These are phyloP conservation scores for Protonemura montana DNA, from an alignment of 2,888 invertebrate species.

Conservation along the genomic window DNA sequence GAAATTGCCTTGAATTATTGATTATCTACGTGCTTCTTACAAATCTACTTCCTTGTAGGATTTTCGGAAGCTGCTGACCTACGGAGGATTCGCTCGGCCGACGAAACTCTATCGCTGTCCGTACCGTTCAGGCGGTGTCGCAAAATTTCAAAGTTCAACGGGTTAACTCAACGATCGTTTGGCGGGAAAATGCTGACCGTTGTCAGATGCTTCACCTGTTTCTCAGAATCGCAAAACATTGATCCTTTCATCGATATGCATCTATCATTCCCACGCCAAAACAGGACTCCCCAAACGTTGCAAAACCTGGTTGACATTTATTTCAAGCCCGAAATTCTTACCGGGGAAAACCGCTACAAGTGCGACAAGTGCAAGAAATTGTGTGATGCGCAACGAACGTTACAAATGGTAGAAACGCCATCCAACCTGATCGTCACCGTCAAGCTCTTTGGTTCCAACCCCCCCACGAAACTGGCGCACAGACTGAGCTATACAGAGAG, in stretches of 20 bases:
- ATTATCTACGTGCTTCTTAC: too few relatives aligned
- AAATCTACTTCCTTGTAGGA: neutral
- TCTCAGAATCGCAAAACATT: conserved; percentile 73
- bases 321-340: conserved; percentile 77
- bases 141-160: conserved; percentile 50
- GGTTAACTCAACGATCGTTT: conserved; percentile 74
- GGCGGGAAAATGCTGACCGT: conserved; percentile 79
- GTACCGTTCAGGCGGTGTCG: neutral
- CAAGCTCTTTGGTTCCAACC: conserved; percentile 80
- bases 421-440: conserved; percentile 80
- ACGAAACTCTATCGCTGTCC: conserved; percentile 8
- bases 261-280: conserved; percentile 69
- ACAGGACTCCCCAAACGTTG: conserved; percentile 58
- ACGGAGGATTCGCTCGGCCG: neutral
- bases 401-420: conserved; percentile 75
- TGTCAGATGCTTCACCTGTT: conserved; percentile 77
- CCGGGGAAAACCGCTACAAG: conserved; percentile 83
- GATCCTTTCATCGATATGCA: conserved; percentile 85
- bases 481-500: conserved; percentile 68
- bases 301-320: conserved; percentile 81
- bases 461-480: conserved; percentile 80
- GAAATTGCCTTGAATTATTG: too few relatives aligned
- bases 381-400: conserved; percentile 78
- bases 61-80: neutral
- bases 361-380: conserved; percentile 78